Base-by-base conservation (phyloP, 2,113 vertebrate species). In the Ochotona curzoniae region DNA sequence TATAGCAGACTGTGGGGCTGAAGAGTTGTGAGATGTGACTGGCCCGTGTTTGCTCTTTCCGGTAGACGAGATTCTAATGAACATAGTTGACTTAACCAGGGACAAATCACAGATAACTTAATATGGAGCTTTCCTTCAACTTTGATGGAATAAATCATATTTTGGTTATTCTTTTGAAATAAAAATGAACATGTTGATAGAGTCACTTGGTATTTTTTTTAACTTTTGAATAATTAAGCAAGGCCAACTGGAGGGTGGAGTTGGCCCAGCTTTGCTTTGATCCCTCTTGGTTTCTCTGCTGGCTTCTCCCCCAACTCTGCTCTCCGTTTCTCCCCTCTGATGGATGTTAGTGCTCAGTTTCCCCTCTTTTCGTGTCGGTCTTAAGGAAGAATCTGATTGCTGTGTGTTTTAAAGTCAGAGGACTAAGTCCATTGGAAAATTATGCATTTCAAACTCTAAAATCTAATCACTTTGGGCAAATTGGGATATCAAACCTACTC, bases 1-100 rank as follows among this genome's bases (percentile, higher is more conserved):
- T 95, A 63, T 94, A 94, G 61, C 89, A 93, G 95, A 95, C 83
- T 79, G 23, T 83, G 71, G 93, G 61, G 91, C 21, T 23, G 83
- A 81, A 86, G 54, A n/a, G 80, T 95, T 89, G 3, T 61, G 21
- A 83, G 89, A 35, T 57, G 90, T 63, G 67, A 92, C 30, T 73
- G 74, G 70, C 89, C 32, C 44, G n/a, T 18, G 75, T 97, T 86
- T 94, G 61, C 75, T 91, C 26, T 92, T 85, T 79, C 69, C 78
- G 89, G 35, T 83, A 96, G 1, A 70, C 76, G 57, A 70, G 81
- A 88, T 49, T 84, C 71, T 44, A 60, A 75, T 87, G 93, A 96
- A 71, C 79, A 93, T 54, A 95, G 87, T 66, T 96, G 94, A 73
- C 32, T 93, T 21, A 76, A 30, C 5, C 26, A 75, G 78, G 38